These are phyloP conservation scores for Amphimedon queenslandica DNA, from an alignment of 37 sponge, comb jelly and placozoan genomes.

Conservation along the genomic window DNA sequence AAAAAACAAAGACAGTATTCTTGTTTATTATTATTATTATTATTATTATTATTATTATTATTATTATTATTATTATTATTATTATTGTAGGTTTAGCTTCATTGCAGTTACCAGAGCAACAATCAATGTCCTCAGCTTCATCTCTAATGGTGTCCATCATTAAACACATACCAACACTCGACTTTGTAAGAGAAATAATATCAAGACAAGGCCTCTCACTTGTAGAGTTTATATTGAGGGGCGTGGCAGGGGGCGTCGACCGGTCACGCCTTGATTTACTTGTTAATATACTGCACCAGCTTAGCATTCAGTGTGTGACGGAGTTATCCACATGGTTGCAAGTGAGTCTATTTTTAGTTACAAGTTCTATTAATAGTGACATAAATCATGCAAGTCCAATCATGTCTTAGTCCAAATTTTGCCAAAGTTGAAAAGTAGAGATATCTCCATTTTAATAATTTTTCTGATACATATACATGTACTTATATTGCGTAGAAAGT, in stretches of 20 bases:
- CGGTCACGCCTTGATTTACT: constrained; percentile 24
- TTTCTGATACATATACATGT: too few species aligned
- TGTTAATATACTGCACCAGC: constrained; percentile 17
- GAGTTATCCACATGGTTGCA: constrained; percentile 50
- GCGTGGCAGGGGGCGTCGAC: constrained; percentile 31
- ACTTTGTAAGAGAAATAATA: neutral
- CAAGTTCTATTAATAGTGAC: neutral
- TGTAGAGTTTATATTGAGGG: constrained; percentile 35
- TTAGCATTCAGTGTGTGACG: constrained; percentile 19
- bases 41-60: too few species aligned
- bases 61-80: neutral
- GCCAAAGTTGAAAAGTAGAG: too few species aligned
- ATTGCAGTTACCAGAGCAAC: constrained; percentile 34
- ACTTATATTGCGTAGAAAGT: too few species aligned
- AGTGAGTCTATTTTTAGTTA: constrained; percentile 15
- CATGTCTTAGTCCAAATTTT: too few species aligned
- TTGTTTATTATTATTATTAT: too few species aligned
- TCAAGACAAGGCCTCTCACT: neutral
- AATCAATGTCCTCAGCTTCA: constrained; percentile 21
- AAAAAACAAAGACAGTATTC: too few species aligned
- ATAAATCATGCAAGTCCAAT: too few species aligned
- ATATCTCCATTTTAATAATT: too few species aligned
- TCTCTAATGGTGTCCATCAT: constrained; percentile 32
- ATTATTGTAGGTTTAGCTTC: constrained; percentile 38
- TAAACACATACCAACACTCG: neutral